Evolutionary conservation across 2,888 invertebrate genomes (phyloP).

Genomic region (Cryptocheilus praepositus): DNA sequence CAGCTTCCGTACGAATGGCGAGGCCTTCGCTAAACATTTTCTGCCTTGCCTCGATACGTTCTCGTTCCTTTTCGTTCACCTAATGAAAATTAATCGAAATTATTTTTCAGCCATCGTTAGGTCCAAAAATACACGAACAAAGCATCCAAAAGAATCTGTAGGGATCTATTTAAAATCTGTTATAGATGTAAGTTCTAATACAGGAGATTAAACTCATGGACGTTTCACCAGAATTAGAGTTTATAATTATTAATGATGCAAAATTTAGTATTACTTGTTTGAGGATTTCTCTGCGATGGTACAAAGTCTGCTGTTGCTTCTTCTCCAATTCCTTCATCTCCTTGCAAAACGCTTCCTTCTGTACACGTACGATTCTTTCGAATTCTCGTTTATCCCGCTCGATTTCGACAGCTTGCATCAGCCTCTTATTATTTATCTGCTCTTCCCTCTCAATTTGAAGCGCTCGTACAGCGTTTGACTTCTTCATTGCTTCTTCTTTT

Average conservation of each 20-base stretch:
- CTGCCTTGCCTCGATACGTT: slow-evolving; percentile 79
- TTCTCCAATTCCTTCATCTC: slow-evolving; percentile 76
- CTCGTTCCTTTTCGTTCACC: slow-evolving; percentile 82
- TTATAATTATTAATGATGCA: not conserved
- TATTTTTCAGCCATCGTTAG: no score
- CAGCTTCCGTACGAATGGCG: slow-evolving; percentile 79
- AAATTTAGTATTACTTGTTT: slow-evolving; percentile 76
- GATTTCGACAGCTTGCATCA: slow-evolving; percentile 81
- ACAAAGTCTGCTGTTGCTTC: slow-evolving; percentile 74
- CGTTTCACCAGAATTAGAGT: no score
- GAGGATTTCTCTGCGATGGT: slow-evolving; percentile 80
- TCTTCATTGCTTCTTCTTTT: slow-evolving; percentile 78
- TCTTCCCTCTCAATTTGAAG: slow-evolving; percentile 77
- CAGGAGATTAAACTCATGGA: no score
- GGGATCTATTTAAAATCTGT: not conserved
- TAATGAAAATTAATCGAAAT: slow-evolving; percentile 39
- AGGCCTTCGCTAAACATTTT: slow-evolving; percentile 82
- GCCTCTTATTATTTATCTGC: slow-evolving; percentile 79
- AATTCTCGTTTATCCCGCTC: slow-evolving; percentile 81
- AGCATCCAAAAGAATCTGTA: no score
- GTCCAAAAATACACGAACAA: no score
- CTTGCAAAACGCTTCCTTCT: slow-evolving; percentile 76
- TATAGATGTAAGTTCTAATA: no score
- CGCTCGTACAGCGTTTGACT: slow-evolving; percentile 76
- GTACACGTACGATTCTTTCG: slow-evolving; percentile 78